Conservation (phyloP, 2,797 vertebrate species). For the Poeciliopsis turneri region DNA sequence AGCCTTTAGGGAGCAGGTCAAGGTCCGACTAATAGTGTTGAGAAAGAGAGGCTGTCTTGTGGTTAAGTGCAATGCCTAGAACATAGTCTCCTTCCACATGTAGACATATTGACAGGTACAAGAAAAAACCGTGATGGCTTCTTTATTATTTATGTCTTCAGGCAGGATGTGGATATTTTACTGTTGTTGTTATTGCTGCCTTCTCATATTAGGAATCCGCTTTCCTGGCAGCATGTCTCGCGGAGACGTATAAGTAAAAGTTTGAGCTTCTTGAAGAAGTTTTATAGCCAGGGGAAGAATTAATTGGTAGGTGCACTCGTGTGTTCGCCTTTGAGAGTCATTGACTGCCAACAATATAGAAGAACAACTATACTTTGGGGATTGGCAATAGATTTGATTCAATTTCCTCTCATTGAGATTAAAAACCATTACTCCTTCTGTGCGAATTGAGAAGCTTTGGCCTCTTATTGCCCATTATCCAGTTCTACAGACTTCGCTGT, state of each 20-base stretch:
- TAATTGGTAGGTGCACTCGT: conserved; percentile 47
- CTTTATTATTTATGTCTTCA: conserved; percentile 83
- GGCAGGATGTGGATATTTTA: conserved; percentile 76
- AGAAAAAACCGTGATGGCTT: conserved; percentile 70
- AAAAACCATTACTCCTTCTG: conserved; percentile 50
- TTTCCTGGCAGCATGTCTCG: conserved; percentile 72
- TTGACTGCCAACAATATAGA: conserved; percentile 51
- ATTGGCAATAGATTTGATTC: conserved; percentile 59
- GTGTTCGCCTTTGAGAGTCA: conserved; percentile 48
- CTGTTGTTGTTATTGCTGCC: conserved; percentile 69
- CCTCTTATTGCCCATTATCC: conserved; percentile 47
- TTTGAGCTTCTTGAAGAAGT: conserved; percentile 47
- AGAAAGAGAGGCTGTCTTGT: conserved; percentile 65
- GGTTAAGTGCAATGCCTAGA: conserved; percentile 81
- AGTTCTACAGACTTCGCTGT: conserved; percentile 29
- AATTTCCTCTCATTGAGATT: conserved; percentile 52
- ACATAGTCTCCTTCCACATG: conserved; percentile 65
- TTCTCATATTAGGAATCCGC: conserved; percentile 68
- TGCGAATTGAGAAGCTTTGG: conserved; percentile 39
- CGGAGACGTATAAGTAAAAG: conserved; percentile 58
- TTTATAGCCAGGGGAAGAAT: conserved; percentile 68
- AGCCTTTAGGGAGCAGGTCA: conserved; percentile 67
- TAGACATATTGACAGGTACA: conserved; percentile 77
- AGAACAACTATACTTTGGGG: conserved; percentile 52
- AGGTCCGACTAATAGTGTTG: conserved; percentile 67